Percentiles rank a stretch among this genome's conserved stretches.
Evolutionary conservation across 2,888 invertebrate genomes (phyloP).

Genomic region (Plebejus anna): DNA sequence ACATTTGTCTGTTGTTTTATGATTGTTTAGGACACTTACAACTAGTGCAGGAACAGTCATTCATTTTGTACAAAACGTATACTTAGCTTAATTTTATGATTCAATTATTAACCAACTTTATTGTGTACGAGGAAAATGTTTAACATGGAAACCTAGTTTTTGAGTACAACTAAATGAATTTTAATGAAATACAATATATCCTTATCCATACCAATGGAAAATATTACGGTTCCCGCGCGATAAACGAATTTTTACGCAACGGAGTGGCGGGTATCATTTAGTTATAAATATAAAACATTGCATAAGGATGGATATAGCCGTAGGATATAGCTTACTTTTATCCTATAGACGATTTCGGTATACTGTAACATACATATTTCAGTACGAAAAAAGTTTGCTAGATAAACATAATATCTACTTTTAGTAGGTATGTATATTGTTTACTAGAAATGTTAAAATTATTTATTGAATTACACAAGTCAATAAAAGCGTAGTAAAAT

Average conservation of each 20-base stretch:
- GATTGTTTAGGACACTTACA: not conserved
- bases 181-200: too few species aligned
- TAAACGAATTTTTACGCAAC: too few species aligned
- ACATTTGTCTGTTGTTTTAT: conserved; percentile 16
- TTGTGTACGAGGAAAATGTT: not conserved
- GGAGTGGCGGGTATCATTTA: too few species aligned
- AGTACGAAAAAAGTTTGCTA: not conserved
- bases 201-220: too few species aligned
- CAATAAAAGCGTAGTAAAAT: conserved; percentile 1
- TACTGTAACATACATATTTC: not conserved
- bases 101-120: not conserved
- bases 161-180: too few species aligned
- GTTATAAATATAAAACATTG: too few species aligned
- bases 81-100: not conserved
- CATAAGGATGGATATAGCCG: too few species aligned
- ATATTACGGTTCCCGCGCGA: too few species aligned
- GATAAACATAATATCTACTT: not conserved
- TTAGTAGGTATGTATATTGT: too few species aligned
- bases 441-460: not conserved
- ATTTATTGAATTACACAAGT: conserved; percentile 6
- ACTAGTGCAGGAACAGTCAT: not conserved
- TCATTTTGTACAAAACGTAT: not conserved
- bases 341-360: too few species aligned
- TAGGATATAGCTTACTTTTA: too few species aligned
- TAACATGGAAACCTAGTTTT: too few species aligned